Base-by-base conservation (phyloP, 2,797 vertebrate genomes). In the Coilia nasus region DNA sequence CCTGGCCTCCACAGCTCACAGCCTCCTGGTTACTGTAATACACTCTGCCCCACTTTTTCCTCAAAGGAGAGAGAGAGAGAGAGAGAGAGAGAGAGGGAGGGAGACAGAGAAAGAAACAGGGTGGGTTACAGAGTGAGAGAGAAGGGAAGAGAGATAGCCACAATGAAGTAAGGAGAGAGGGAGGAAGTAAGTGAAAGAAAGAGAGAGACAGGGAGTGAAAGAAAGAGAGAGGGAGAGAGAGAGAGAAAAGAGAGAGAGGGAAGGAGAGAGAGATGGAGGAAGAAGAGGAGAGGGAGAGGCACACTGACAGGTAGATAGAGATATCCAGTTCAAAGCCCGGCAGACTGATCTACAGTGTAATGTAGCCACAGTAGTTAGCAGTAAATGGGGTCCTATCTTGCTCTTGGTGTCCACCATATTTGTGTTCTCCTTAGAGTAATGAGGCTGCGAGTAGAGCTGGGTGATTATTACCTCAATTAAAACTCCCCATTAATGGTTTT, bases 341-440 rank as follows among this genome's bases (percentile, higher is more conserved):
- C 31, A 41, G 71, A 44, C 57, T 59, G 3, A 59, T 59, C 57
- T 59, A 59, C 31, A 78, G 31, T 35, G 31, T 31, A 31, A 9
- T 41, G 21, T 17, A 82, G 56, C 28, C 54, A 82, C 56, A 41
- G 71, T 78, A 44, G 71, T 44, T 78, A 2, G 35, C 35, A 9
- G 35, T 78, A 78, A 78, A 78, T 78, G 71, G 71, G 71, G 35
- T 78, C 71, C 41, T 25, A 78, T 78, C 31, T 6, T 21, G 19
- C 35, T 78, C 71, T 78, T 35, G 15, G 35, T 41, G 35, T 78
- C 71, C 71, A 78, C 71, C 71, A 44, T 78, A 31, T 78, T 44
- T 78, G 71, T 78, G 71, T 78, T 41, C 71, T 6, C 31, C 21
- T 35, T 17, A 78, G 71, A 78, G 35, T 78, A 78, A 78, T 44